Evolutionary conservation across 2,113 vertebrate genomes (phyloP).

Genomic region (Diadophis punctatus): DNA sequence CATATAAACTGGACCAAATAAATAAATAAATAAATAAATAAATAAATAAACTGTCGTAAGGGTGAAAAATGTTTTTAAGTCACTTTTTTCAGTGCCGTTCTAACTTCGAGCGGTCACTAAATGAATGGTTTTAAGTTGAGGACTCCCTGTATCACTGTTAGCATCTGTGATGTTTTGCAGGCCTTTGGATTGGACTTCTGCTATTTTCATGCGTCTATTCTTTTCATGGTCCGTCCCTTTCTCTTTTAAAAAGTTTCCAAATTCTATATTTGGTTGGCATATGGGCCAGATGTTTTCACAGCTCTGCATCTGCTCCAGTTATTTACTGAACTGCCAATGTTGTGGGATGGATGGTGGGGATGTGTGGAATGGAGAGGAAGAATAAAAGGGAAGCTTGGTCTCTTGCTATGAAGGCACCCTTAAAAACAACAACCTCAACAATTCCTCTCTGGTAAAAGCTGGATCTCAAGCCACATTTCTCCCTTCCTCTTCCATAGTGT

Average conservation of each 20-base stretch:
- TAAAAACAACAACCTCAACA: not conserved
- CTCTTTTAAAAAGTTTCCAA: not conserved
- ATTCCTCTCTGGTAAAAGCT: constrained; percentile 27
- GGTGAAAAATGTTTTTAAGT: not conserved
- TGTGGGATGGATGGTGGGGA: not conserved
- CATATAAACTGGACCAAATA: no score
- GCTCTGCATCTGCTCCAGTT: constrained; percentile 28
- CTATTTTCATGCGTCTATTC: not conserved
- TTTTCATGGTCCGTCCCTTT: fast-evolving
- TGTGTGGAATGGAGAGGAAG: not conserved
- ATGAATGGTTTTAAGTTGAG: not conserved
- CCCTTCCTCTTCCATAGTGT: not conserved
- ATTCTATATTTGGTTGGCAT: not conserved
- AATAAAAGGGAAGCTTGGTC: not conserved
- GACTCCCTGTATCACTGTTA: not conserved
- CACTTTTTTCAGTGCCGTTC: not conserved
- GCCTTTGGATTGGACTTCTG: not conserved
- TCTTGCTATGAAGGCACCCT: not conserved
- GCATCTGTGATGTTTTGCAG: fast-evolving
- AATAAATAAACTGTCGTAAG: no score
- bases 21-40: no score
- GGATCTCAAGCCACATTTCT: constrained; percentile 17
- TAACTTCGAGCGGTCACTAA: not conserved
- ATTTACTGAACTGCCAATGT: constrained; percentile 31
- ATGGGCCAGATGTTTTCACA: not conserved